phyloP scores from a whole-genome alignment of 2,797 vertebrate genomes.

The Rhincodon typus region DNA sequence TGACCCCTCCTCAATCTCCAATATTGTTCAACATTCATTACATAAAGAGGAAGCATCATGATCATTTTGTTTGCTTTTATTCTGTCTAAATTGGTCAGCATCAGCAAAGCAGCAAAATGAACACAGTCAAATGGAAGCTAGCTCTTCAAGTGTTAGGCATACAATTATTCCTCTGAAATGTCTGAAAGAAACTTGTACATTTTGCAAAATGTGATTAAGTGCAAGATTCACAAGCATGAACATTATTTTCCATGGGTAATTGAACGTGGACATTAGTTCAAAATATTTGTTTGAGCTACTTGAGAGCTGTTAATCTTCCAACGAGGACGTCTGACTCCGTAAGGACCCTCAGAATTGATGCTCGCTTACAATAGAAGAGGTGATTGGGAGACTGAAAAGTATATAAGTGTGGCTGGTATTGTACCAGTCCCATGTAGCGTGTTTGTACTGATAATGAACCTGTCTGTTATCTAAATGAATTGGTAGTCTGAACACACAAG shows the following conservation, averaged over 20 bases:
- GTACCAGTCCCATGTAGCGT: neutral
- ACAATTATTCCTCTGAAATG: neutral
- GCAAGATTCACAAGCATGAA: neutral
- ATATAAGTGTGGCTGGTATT: neutral
- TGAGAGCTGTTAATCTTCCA: constrained; percentile 21
- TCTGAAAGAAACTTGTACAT: neutral
- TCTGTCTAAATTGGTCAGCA: neutral
- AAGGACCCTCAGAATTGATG: constrained; percentile 16
- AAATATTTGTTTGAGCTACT: constrained; percentile 28
- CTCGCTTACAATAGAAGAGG: neutral
- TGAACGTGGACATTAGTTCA: neutral
- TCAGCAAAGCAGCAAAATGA: neutral
- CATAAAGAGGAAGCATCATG: neutral
- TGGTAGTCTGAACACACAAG: constrained; percentile 26
- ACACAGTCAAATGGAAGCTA: neutral
- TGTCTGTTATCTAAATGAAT: constrained; percentile 16
- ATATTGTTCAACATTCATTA: neutral
- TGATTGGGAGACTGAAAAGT: neutral
- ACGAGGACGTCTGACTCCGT: neutral
- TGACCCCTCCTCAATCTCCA: neutral
- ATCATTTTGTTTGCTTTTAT: neutral
- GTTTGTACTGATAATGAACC: constrained; percentile 25
- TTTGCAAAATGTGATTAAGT: neutral
- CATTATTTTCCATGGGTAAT: neutral
- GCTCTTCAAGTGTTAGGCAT: neutral